A percentile compares a stretch with the other conserved stretches of the same genome.
Evolutionary conservation across 92 coral and sea anemone species (phyloP).

Genomic region (Virgularia gustaviana): DNA sequence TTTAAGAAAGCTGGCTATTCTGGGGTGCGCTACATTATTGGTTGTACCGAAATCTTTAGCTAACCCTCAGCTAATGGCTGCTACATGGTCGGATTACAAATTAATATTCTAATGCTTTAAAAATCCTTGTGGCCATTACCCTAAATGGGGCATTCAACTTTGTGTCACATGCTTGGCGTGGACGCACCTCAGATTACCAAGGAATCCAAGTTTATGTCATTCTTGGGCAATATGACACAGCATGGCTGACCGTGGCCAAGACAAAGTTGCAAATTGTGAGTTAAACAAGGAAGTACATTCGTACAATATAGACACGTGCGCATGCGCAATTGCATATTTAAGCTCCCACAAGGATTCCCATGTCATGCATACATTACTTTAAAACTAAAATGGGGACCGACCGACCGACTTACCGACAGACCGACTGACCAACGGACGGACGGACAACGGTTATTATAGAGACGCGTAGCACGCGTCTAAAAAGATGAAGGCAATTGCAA

Average conservation of each 20-base stretch:
- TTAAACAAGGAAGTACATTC: too few relatives aligned
- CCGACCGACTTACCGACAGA: too few relatives aligned
- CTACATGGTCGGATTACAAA: not conserved
- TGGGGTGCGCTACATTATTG: not conserved
- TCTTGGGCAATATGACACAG: conserved; percentile 45
- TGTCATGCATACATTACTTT: too few relatives aligned
- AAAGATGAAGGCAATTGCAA: conserved; percentile 54
- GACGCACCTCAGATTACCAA: not conserved
- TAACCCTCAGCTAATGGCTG: not conserved
- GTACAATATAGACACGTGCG: too few relatives aligned
- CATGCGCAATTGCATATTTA: too few relatives aligned
- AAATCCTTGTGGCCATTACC: not conserved
- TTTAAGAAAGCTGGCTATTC: conserved; percentile 48
- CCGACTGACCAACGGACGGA: too few relatives aligned
- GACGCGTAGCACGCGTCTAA: too few relatives aligned
- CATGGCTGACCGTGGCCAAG: conserved; percentile 49
- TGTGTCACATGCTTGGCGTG: not conserved
- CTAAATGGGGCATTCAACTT: not conserved
- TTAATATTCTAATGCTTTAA: not conserved
- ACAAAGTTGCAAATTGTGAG: conserved; percentile 15
- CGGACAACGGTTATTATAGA: too few relatives aligned
- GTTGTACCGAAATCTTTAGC: not conserved
- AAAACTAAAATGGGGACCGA: too few relatives aligned
- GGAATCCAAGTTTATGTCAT: conserved; percentile 9
- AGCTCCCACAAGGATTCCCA: too few relatives aligned